Conservation (phyloP, 2,888 invertebrate species). For the Ochropleura plecta region DNA sequence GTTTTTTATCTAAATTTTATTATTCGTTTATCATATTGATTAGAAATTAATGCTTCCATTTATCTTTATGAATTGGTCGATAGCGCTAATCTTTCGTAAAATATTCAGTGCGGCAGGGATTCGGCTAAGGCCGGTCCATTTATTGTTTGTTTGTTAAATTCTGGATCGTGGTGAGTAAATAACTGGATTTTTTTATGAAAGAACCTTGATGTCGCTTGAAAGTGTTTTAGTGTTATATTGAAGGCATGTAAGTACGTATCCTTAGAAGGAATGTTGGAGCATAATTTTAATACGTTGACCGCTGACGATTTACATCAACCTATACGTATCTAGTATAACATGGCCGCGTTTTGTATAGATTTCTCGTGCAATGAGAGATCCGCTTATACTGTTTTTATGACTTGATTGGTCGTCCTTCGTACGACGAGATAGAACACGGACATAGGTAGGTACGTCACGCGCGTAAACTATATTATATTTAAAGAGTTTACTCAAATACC, state of each 20-base stretch:
- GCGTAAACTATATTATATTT: too few species aligned
- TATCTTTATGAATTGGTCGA: conserved; percentile 70
- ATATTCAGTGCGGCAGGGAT: conserved; percentile 78
- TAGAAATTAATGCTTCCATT: conserved; percentile 53
- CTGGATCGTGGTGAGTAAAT: conserved; percentile 72
- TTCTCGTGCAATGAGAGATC: too few species aligned
- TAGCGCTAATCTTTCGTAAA: conserved; percentile 74
- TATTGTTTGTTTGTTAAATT: conserved; percentile 51
- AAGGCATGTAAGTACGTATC: not conserved
- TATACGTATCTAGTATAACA: too few species aligned
- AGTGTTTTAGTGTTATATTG: not conserved
- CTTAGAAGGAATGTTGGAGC: not conserved
- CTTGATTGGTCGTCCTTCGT: too few species aligned
- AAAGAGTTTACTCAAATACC: too few species aligned
- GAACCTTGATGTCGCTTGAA: not conserved
- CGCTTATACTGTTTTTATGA: too few species aligned
- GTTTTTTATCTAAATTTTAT: conserved; percentile 36
- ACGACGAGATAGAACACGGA: too few species aligned
- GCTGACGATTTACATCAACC: not conserved
- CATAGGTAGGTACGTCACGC: too few species aligned
- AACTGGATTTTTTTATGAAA: conserved; percentile 6
- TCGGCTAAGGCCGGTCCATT: conserved; percentile 76
- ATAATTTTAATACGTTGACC: not conserved
- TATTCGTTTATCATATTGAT: conserved; percentile 47
- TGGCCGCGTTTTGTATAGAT: too few species aligned